Evolutionary conservation across 2,888 invertebrate genomes (phyloP), one percentile per base, ranked within the genome.

Genomic region (Noctua fimbriata): DNA sequence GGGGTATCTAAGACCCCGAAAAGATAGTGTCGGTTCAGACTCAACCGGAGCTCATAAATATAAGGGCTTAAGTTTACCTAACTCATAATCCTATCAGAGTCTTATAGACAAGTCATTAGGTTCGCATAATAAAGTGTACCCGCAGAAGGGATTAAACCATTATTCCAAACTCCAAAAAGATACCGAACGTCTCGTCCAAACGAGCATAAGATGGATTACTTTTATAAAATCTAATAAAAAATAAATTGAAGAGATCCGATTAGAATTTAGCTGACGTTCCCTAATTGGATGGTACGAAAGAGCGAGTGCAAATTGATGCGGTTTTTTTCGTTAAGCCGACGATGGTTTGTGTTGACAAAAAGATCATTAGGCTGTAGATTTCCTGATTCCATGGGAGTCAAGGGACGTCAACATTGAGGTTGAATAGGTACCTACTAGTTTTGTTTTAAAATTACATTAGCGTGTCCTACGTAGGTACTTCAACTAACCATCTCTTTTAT

Each of bases 171-270:
- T 71, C 52, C 49, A 70, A 79, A 73, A 60, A 78, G 24, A 72
- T 58, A 66, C 49, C 28, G 44, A 65, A 65, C 75, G 41, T 74
- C 60, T 58, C 69, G 58, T 18, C 67, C 32, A 66, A 76, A 58
- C 67, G 41, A 76, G 41, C 76, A 21, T 73, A 79, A 78, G 78
- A 81, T 82, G 69, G 78, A 87, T 84, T 84, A 82, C 78, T 77
- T 87, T 73, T 70, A 78, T 49, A 78, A 82, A 84, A 73, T 77
- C 60, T 41, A 77, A 78, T 84, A 82, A 82, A 82, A 87, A 87
- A 73, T 69, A 80, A 87, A 84, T 87, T 84, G 73, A 81, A 76
- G 10, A 73, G 60, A 73, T 73, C 76, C 76, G 76, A 80, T 87
- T 78, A 82, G 71, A 81, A 49, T 81, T 84, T 82, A 65, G 77